These are phyloP conservation scores for Pissodes strobi DNA, from an alignment of 1,140 invertebrate genomes.

Conservation along the genomic window DNA sequence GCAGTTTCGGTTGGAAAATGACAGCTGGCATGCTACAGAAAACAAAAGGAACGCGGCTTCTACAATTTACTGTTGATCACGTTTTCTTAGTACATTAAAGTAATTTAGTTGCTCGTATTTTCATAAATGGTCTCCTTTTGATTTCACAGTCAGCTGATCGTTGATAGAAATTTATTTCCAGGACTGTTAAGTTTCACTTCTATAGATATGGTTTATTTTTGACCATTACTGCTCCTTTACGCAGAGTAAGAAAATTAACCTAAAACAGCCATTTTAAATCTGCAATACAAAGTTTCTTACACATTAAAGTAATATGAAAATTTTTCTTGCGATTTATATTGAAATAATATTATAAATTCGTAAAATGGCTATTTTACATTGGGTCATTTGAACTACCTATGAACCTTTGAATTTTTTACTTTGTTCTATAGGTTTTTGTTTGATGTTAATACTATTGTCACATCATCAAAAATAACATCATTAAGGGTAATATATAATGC, in stretches of 20 bases:
- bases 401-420: too few relatives aligned
- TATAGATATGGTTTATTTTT: slow-evolving; percentile 7
- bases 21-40: neutral
- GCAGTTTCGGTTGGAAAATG: slow-evolving; percentile 33
- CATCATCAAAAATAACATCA: too few relatives aligned
- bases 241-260: neutral
- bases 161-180: neutral
- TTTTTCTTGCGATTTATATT: too few relatives aligned
- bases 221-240: slow-evolving; percentile 31
- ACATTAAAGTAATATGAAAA: too few relatives aligned
- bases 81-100: neutral
- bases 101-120: too few relatives aligned
- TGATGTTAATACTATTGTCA: too few relatives aligned
- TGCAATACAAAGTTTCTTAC: too few relatives aligned
- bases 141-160: slow-evolving; percentile 10
- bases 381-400: neutral
- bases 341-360: neutral
- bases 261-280: slow-evolving; percentile 23
- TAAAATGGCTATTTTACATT: slow-evolving; percentile 21
- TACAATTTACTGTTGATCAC: neutral
- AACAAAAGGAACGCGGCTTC: neutral
- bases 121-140: slow-evolving; percentile 12
- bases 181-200: neutral
- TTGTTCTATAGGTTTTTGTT: too few relatives aligned
- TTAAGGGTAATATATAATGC: too few relatives aligned